Percentiles rank a stretch among this genome's conserved stretches.
Evolutionary conservation across 1,140 invertebrate genomes (phyloP).

Genomic region (Cotesia vestalis): DNA sequence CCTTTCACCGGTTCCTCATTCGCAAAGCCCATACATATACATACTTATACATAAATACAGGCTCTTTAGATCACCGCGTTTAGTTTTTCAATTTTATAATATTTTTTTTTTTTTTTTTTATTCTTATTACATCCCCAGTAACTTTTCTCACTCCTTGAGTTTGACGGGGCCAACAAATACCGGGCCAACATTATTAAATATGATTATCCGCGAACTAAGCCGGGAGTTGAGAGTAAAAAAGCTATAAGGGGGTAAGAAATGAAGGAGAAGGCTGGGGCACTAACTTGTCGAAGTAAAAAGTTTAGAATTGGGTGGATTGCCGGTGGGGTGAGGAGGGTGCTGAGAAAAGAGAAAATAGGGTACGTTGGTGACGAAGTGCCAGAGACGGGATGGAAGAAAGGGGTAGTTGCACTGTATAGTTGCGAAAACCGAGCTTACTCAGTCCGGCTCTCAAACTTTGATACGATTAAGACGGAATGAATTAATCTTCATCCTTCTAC

Average conservation of each 20-base stretch:
- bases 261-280: conserved; percentile 39
- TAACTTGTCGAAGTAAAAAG: conserved; percentile 55
- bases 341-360: conserved; percentile 36
- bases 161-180: conserved; percentile 60
- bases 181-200: conserved; percentile 63
- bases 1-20: conserved; percentile 24
- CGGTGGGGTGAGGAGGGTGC: conserved; percentile 35
- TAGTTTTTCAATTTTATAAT: conserved; percentile 44
- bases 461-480: conserved; percentile 67
- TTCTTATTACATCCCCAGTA: background rate
- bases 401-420: conserved; percentile 15
- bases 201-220: conserved; percentile 56
- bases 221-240: conserved; percentile 24
- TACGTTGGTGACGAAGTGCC: conserved; percentile 5
- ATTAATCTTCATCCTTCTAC: conserved; percentile 65
- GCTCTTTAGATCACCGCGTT: conserved; percentile 37
- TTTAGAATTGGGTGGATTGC: conserved; percentile 40
- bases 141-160: conserved; percentile 45
- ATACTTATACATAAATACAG: background rate
- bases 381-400: conserved; percentile 37
- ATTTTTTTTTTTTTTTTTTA: conserved; percentile 32
- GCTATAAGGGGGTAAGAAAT: background rate
- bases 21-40: background rate
- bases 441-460: conserved; percentile 63
- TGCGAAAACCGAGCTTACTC: conserved; percentile 44